phyloP scores from a whole-genome alignment of 2,888 invertebrate genomes.

The Diaprepes abbreviatus region DNA sequence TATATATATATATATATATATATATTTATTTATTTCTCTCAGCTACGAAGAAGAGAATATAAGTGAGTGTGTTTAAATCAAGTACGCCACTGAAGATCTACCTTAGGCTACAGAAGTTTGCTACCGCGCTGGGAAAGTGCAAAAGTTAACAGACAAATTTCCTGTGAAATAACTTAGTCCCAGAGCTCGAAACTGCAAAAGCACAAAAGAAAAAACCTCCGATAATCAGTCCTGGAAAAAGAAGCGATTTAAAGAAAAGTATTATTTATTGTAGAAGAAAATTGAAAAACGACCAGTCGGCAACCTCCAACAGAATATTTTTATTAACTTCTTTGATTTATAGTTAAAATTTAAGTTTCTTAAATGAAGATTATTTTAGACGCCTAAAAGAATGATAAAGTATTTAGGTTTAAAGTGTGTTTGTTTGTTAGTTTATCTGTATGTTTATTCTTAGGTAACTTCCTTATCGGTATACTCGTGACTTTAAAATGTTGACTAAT shows the following conservation, averaged over 20 bases:
- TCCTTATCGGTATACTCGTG: too few species aligned
- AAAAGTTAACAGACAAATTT: conserved; percentile 44
- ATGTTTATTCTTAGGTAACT: too few species aligned
- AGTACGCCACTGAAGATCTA: conserved; percentile 11
- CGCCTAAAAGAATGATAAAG: too few species aligned
- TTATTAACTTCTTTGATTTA: background rate
- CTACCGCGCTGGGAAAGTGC: conserved; percentile 16
- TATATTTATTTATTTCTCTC: too few species aligned
- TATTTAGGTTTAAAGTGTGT: too few species aligned
- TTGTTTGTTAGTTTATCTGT: too few species aligned
- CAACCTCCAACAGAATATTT: background rate
- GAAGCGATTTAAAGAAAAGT: conserved; percentile 5
- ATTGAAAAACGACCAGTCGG: conserved; percentile 4
- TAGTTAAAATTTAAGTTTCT: too few species aligned
- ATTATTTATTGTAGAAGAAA: conserved; percentile 3
- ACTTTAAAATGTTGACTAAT: too few species aligned
- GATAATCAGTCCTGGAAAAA: conserved; percentile 24
- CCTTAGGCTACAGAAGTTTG: conserved; percentile 20
- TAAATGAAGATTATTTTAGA: too few species aligned
- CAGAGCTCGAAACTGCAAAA: conserved; percentile 16
- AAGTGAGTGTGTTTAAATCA: too few species aligned
- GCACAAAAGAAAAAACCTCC: conserved; percentile 14
- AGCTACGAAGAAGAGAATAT: too few species aligned
- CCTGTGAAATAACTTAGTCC: conserved; percentile 40
- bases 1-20: too few species aligned